Percentiles rank a stretch among this genome's conserved stretches.
Evolutionary conservation across 2,888 invertebrate genomes (phyloP).

Genomic region (Drosophila testacea): DNA sequence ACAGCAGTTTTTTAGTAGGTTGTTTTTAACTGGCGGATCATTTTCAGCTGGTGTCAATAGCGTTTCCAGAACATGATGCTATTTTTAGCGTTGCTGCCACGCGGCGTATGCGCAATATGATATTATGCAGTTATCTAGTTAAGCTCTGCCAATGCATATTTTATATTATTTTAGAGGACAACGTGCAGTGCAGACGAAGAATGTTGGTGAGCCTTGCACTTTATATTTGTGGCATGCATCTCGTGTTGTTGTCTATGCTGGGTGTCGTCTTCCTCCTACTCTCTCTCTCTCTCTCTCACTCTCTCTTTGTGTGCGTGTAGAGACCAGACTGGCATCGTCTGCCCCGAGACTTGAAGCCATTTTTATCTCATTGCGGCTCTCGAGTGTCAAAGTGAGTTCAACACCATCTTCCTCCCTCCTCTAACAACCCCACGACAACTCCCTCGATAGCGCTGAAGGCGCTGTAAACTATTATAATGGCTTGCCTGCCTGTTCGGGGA

Average conservation of each 20-base stretch:
- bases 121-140: conserved; percentile 56
- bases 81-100: conserved; percentile 30
- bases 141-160: conserved; percentile 65
- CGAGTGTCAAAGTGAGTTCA: conserved; percentile 67
- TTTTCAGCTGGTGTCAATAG: conserved; percentile 10
- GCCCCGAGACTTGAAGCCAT: conserved; percentile 49
- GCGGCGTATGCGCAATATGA: conserved; percentile 55
- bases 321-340: conserved; percentile 43
- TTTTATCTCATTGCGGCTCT: conserved; percentile 74
- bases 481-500: conserved; percentile 32
- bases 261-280: background rate
- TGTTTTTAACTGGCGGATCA: background rate
- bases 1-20: background rate
- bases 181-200: conserved; percentile 8
- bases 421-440: background rate
- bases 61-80: conserved; percentile 11
- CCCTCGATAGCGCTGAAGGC: conserved; percentile 48
- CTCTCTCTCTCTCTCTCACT: background rate
- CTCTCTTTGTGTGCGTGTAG: conserved; percentile 4
- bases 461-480: conserved; percentile 74
- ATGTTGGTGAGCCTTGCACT: conserved; percentile 29
- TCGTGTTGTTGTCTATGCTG: conserved; percentile 28
- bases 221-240: conserved; percentile 41
- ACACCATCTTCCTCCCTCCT: conserved; percentile 2
- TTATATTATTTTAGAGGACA: conserved; percentile 56